A percentile compares a stretch with the other conserved stretches of the same genome.
These are phyloP conservation scores for Danaus plexippus DNA, from an alignment of 1,140 invertebrate species.

Conservation along the genomic window DNA sequence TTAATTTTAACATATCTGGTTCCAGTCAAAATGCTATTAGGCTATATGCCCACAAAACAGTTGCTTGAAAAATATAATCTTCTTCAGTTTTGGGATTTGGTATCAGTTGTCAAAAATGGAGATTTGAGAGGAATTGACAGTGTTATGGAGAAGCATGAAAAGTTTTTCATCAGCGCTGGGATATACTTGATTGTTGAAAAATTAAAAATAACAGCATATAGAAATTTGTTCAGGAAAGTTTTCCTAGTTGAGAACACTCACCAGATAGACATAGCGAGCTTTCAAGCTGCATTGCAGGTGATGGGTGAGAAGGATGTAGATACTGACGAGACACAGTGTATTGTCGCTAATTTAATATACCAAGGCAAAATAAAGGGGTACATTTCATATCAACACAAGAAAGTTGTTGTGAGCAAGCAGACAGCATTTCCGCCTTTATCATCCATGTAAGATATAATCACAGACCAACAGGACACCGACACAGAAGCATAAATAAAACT, in stretches of 20 bases:
- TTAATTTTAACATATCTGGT: conserved; percentile 96
- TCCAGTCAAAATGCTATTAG: conserved; percentile 97
- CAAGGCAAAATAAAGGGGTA: conserved; percentile 97
- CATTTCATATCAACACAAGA: conserved; percentile 97
- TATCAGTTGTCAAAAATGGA: conserved; percentile 89
- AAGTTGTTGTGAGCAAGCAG: conserved; percentile 97
- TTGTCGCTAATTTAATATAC: conserved; percentile 96
- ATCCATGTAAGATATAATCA: conserved; percentile 57
- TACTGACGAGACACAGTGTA: conserved; percentile 95
- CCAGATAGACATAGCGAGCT: conserved; percentile 90
- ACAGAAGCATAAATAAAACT: no score
- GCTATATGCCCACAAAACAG: conserved; percentile 87
- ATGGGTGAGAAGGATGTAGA: conserved; percentile 89
- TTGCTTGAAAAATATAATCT: conserved; percentile 93
- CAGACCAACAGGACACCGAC: no score
- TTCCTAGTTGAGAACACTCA: conserved; percentile 89
- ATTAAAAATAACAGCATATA: conserved; percentile 93
- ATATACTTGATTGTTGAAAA: conserved; percentile 98
- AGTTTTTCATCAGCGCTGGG: conserved; percentile 94
- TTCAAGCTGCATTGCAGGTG: conserved; percentile 85
- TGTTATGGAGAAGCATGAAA: conserved; percentile 88
- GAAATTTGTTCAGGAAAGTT: conserved; percentile 98
- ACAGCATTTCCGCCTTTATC: conserved; percentile 91
- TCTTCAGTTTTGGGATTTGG: conserved; percentile 90
- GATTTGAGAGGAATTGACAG: conserved; percentile 88